Conservation (phyloP, 2,113 vertebrate species). For the Brevimyrus niger region DNA sequence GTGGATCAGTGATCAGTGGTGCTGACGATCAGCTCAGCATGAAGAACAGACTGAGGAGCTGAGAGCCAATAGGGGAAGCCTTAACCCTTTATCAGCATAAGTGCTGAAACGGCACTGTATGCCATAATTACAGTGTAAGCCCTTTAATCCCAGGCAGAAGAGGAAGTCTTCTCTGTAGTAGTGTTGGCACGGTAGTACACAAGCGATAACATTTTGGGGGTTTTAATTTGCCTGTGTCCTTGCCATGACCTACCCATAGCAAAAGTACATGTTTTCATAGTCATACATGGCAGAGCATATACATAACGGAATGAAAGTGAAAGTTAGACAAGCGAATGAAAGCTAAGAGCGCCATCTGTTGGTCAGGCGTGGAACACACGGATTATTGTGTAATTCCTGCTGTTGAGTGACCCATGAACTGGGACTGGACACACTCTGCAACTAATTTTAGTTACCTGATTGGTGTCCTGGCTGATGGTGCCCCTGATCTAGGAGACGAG, state of each 20-base stretch:
- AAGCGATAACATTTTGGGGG: not conserved
- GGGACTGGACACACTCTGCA: not conserved
- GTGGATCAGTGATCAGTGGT: not conserved
- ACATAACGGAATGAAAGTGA: not conserved
- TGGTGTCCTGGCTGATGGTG: not conserved
- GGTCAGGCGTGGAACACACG: not conserved
- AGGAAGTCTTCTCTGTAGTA: not conserved
- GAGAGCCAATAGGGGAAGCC: not conserved
- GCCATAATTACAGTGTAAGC: not conserved
- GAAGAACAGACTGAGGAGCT: not conserved
- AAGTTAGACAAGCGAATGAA: not conserved
- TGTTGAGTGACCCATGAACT: not conserved
- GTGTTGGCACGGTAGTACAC: not conserved
- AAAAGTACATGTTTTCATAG: not conserved
- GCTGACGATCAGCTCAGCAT: not conserved
- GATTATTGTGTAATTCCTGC: not conserved
- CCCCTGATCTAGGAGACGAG: not conserved
- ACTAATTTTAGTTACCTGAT: constrained; percentile 1
- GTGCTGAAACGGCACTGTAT: not conserved
- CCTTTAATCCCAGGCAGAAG: not conserved
- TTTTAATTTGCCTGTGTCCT: not conserved
- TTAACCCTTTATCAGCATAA: not conserved
- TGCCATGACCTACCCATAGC: not conserved
- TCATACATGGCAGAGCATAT: not conserved
- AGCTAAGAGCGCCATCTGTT: constrained; percentile 16